Evolutionary conservation across 2,797 vertebrate genomes (phyloP).

Genomic region (Chaunax sp.): DNA sequence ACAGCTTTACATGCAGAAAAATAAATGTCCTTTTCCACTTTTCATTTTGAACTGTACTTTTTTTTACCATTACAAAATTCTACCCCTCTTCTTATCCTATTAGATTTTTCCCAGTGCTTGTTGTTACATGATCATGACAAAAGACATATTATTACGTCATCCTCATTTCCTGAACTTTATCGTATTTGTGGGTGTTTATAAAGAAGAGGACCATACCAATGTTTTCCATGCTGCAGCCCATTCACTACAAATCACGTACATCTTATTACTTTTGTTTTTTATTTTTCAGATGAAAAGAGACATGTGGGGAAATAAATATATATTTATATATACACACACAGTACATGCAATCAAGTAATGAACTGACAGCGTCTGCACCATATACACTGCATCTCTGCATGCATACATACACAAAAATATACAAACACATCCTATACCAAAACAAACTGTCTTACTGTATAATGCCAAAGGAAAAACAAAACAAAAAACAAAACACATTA

Average conservation of each 20-base stretch:
- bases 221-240: slow-evolving; percentile 68
- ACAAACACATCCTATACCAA: slow-evolving; percentile 56
- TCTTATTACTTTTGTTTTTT: slow-evolving; percentile 60
- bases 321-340: slow-evolving; percentile 39
- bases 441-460: slow-evolving; percentile 40
- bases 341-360: slow-evolving; percentile 68
- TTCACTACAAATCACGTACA: slow-evolving; percentile 74
- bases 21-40: too few relatives aligned
- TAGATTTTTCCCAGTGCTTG: background rate
- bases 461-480: slow-evolving; percentile 18
- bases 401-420: slow-evolving; percentile 61
- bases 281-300: slow-evolving; percentile 66
- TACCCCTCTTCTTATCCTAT: background rate
- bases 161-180: slow-evolving; percentile 23
- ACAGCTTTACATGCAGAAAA: too few relatives aligned
- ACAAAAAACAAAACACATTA: slow-evolving; percentile 2
- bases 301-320: slow-evolving; percentile 38
- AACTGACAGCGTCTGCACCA: slow-evolving; percentile 62
- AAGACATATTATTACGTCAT: slow-evolving; percentile 25
- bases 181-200: slow-evolving; percentile 39
- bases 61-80: too few relatives aligned
- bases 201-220: slow-evolving; percentile 71
- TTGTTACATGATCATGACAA: slow-evolving; percentile 23
- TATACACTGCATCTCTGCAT: slow-evolving; percentile 60
- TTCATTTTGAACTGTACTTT: too few relatives aligned